These are phyloP conservation scores for Leguminivora glycinivorella DNA, from an alignment of 1,140 invertebrate genomes.

Conservation along the genomic window DNA sequence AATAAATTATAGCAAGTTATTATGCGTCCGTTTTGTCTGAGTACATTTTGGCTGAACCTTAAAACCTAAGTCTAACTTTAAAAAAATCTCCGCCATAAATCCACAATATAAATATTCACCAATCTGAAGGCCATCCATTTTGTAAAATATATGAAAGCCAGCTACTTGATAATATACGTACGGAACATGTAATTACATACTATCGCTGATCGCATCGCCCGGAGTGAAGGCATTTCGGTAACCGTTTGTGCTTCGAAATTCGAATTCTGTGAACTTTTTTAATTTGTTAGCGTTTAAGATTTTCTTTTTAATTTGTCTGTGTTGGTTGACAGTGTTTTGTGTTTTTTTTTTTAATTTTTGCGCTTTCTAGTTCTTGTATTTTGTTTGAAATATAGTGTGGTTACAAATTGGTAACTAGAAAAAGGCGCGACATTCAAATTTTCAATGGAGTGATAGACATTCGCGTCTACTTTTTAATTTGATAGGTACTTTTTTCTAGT, in stretches of 20 bases:
- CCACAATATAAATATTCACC: conserved; percentile 70
- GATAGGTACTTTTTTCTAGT: no score
- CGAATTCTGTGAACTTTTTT: conserved; percentile 14
- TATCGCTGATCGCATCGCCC: conserved; percentile 65
- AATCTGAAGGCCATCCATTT: conserved; percentile 57
- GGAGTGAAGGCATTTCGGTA: conserved; percentile 44
- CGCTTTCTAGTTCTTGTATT: neutral
- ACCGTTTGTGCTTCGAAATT: conserved; percentile 37
- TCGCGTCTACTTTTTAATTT: no score
- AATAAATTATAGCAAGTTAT: no score
- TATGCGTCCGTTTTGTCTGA: no score
- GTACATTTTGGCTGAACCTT: no score
- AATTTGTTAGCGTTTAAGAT: neutral
- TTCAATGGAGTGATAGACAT: no score
- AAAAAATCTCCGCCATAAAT: conserved; percentile 55
- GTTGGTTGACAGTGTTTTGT: neutral
- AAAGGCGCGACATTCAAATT: no score
- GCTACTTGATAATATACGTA: conserved; percentile 74
- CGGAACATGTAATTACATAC: conserved; percentile 69
- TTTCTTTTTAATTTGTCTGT: no score
- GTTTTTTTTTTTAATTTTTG: neutral
- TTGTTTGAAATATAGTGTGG: no score
- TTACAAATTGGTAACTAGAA: no score
- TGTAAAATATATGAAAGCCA: conserved; percentile 74
- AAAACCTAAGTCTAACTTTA: neutral